A percentile compares a stretch with the other conserved stretches of the same genome.
phyloP scores from a whole-genome alignment of 1,140 invertebrate species.

The Aphidius ervi region DNA sequence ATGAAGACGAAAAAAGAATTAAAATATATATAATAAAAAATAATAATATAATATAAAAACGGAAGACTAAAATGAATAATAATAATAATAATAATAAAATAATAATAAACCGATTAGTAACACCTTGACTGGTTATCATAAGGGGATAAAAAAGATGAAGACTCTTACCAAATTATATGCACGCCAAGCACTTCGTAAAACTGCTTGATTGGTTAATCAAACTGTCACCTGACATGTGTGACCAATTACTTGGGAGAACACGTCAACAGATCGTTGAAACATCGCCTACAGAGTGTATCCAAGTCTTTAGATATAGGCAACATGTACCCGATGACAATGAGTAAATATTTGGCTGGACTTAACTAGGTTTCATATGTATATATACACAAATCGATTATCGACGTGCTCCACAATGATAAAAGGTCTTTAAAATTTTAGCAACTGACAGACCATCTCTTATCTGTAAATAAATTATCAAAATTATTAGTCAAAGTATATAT shows the following conservation, averaged over 20 bases:
- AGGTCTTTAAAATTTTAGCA: too few relatives aligned
- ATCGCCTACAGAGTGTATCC: conserved; percentile 2
- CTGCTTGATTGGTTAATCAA: conserved; percentile 13
- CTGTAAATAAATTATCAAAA: too few relatives aligned
- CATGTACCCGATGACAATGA: conserved; percentile 6
- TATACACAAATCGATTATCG: too few relatives aligned
- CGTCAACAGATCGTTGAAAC: conserved; percentile 13
- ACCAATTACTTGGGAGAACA: conserved; percentile 18
- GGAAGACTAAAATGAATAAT: not conserved
- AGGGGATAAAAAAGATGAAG: too few relatives aligned
- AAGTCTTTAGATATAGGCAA: conserved; percentile 7
- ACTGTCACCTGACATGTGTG: conserved; percentile 18
- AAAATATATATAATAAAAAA: not conserved
- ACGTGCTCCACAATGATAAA: too few relatives aligned
- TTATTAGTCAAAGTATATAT: too few relatives aligned
- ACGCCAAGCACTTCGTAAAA: not conserved
- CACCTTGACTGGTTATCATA: not conserved
- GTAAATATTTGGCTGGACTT: conserved; percentile 19
- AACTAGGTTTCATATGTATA: not conserved
- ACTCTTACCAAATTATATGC: too few relatives aligned
- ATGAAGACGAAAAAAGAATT: not conserved
- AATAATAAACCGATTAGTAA: too few relatives aligned
- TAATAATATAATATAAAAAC: not conserved
- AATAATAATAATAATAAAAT: not conserved
- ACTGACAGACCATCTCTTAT: too few relatives aligned